Evolutionary conservation across 2,113 vertebrate genomes (phyloP).

Genomic region (Myiozetetes cayanensis): DNA sequence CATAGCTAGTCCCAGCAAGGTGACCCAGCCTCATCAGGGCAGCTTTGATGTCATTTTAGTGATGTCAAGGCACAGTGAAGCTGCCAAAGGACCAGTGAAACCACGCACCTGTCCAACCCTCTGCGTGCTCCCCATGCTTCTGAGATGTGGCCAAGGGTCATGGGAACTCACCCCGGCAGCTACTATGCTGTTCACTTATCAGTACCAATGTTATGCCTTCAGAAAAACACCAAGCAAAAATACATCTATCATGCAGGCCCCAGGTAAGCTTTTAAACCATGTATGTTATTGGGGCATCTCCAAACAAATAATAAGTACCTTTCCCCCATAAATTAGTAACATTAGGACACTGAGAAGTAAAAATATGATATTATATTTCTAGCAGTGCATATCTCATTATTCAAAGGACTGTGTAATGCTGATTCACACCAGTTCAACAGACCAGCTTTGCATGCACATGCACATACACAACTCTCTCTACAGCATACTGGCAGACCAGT

Average conservation of each 20-base stretch:
- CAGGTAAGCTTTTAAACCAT: not conserved
- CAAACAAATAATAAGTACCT: not conserved
- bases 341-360: not conserved
- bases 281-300: not conserved
- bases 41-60: not conserved
- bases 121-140: not conserved
- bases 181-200: not conserved
- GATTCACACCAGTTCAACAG: not conserved
- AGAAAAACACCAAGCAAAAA: not conserved
- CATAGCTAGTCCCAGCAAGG: not conserved
- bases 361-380: not conserved
- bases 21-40: not conserved
- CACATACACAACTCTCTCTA: not conserved
- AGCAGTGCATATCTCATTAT: not conserved
- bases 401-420: not conserved
- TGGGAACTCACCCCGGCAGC: not conserved
- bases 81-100: not conserved
- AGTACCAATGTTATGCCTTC: not conserved
- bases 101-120: not conserved
- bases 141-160: not conserved
- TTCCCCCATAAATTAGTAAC: not conserved
- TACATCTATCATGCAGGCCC: accelerated
- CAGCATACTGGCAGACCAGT: not conserved
- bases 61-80: not conserved
- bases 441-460: not conserved